phyloP scores from a whole-genome alignment of 2,888 invertebrate genomes.

The Drosophila mimetica region DNA sequence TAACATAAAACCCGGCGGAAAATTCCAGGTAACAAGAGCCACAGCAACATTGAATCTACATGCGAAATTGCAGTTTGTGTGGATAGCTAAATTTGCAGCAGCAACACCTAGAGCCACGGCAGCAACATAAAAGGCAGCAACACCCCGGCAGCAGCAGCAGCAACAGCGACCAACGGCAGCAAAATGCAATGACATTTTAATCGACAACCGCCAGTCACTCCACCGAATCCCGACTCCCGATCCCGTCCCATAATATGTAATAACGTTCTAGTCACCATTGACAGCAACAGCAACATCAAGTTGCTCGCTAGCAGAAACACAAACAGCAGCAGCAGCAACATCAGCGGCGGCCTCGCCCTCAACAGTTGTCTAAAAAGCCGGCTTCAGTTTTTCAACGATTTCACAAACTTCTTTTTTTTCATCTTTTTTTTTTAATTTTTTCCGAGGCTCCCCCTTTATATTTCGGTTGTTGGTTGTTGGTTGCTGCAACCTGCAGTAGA shows the following conservation, averaged over 20 bases:
- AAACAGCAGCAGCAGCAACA: constrained; percentile 8
- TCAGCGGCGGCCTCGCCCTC: constrained; percentile 45
- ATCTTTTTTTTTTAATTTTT: background rate
- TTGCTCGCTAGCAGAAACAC: constrained; percentile 10
- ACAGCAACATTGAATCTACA: constrained; percentile 12
- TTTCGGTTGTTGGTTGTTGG: constrained; percentile 35
- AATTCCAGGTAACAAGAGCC: background rate
- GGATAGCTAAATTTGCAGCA: constrained; percentile 9
- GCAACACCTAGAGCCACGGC: constrained; percentile 15
- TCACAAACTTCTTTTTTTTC: constrained; percentile 7
- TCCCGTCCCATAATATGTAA: constrained; percentile 44
- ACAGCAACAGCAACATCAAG: constrained; percentile 18
- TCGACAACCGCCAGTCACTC: constrained; percentile 59
- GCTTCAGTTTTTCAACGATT: constrained; percentile 27
- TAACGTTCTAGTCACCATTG: constrained; percentile 57
- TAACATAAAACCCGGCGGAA: constrained; percentile 4
- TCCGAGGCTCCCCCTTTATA: constrained; percentile 23
- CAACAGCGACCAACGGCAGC: constrained; percentile 58
- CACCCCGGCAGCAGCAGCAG: constrained; percentile 25
- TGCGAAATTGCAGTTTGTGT: constrained; percentile 12
- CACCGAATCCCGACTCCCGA: constrained; percentile 17
- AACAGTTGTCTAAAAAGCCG: constrained; percentile 51
- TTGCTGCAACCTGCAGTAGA: constrained; percentile 7
- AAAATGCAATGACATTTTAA: constrained; percentile 78
- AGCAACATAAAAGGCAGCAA: constrained; percentile 7